A percentile compares a stretch with the other conserved stretches of the same genome.
These are phyloP conservation scores for fruit fly (Drosophila melanogaster) DNA, from an alignment of 1,140 invertebrate genomes.

Conservation along the genomic window Release_6_plus_ISO1_MT NC_004354.4:2718501-2719000, in stretches of 20 bases:
- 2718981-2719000: constrained; percentile 85
- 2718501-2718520: constrained; percentile 92
- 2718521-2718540: constrained; percentile 86
- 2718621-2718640: neutral
- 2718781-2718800: too few relatives aligned
- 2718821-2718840: constrained; percentile 86
- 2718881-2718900: constrained; percentile 89
- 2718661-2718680: constrained; percentile 49
- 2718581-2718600: constrained; percentile 9
- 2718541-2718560: constrained; percentile 74
- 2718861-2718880: constrained; percentile 89
- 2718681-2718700: constrained; percentile 43
- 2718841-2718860: constrained; percentile 87
- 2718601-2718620: constrained; percentile 6
- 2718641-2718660: too few relatives aligned
- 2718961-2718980: constrained; percentile 76
- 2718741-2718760: constrained; percentile 85
- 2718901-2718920: constrained; percentile 86
- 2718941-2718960: constrained; percentile 64
- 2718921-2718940: constrained; percentile 86
- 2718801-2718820: constrained; percentile 87
- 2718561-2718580: constrained; percentile 15
- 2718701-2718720: constrained; percentile 67
- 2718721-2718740: constrained; percentile 85
- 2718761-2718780: too few relatives aligned